Conservation (phyloP, 2,797 vertebrate species). For the Vireo griseus region DNA sequence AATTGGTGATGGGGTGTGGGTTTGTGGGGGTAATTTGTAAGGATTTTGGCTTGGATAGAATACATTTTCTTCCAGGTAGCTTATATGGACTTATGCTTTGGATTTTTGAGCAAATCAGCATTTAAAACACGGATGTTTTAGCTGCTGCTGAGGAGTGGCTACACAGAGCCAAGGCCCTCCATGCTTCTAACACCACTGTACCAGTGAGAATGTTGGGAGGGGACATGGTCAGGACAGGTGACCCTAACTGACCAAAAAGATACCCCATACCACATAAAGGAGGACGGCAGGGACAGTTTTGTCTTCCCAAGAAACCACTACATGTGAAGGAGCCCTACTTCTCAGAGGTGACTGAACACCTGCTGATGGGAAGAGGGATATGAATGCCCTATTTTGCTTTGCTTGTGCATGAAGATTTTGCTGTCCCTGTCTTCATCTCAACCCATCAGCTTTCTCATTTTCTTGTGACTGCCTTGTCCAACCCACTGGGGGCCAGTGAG, state of each 20-base stretch:
- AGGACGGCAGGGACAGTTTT: neutral
- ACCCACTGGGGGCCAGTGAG: neutral
- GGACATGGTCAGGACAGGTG: neutral
- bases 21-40: neutral
- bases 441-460: neutral
- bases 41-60: neutral
- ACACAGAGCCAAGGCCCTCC: neutral
- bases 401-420: neutral
- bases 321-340: neutral
- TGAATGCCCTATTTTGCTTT: neutral
- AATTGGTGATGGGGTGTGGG: neutral
- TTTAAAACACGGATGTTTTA: neutral
- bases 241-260: neutral
- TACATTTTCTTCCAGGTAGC: neutral
- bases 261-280: neutral
- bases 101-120: neutral
- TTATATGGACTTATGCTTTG: neutral
- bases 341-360: neutral
- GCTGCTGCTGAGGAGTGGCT: neutral
- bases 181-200: accelerated
- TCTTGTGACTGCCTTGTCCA: neutral
- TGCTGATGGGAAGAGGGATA: neutral
- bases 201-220: neutral
- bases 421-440: neutral
- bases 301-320: neutral